These are phyloP conservation scores for Dromiciops gliroides DNA, from an alignment of 2,113 vertebrate species.

Conservation along the genomic window DNA sequence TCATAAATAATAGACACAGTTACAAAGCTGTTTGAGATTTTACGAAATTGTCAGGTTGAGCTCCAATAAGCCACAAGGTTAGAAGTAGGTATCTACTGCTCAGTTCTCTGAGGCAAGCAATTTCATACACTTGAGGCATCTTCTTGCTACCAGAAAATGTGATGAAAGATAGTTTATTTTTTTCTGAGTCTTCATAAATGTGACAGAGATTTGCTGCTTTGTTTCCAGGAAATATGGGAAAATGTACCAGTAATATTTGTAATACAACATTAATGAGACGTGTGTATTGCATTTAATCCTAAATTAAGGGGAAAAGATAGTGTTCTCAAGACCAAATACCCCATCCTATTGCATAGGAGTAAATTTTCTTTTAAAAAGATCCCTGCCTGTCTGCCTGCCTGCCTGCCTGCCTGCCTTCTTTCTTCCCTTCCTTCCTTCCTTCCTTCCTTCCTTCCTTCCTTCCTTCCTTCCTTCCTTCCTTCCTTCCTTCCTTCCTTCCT, in stretches of 20 bases:
- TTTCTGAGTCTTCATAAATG: conserved; percentile 15
- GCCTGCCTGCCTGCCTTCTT: too few species aligned
- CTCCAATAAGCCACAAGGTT: conserved; percentile 54
- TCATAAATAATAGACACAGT: conserved; percentile 66
- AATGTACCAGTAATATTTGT: conserved; percentile 41
- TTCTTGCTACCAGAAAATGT: not conserved
- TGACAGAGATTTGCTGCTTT: conserved; percentile 3
- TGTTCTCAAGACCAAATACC: conserved; percentile 1
- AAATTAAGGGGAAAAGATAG: conserved; percentile 9
- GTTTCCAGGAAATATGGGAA: conserved; percentile 43
- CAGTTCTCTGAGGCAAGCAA: conserved; percentile 15
- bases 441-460: too few species aligned
- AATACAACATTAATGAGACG: conserved; percentile 22
- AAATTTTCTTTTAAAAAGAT: not conserved
- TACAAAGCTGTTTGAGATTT: conserved; percentile 66
- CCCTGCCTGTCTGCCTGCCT: too few species aligned
- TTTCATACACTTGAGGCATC: conserved; percentile 5
- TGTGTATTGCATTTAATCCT: conserved; percentile 49
- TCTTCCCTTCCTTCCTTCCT: too few species aligned
- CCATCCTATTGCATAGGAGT: not conserved
- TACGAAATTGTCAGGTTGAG: conserved; percentile 61
- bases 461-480: too few species aligned
- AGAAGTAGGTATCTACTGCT: conserved; percentile 56
- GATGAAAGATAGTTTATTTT: conserved; percentile 33
- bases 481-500: not conserved